Conservation (phyloP, 2,888 invertebrate species). For the Epinotia brunnichana region DNA sequence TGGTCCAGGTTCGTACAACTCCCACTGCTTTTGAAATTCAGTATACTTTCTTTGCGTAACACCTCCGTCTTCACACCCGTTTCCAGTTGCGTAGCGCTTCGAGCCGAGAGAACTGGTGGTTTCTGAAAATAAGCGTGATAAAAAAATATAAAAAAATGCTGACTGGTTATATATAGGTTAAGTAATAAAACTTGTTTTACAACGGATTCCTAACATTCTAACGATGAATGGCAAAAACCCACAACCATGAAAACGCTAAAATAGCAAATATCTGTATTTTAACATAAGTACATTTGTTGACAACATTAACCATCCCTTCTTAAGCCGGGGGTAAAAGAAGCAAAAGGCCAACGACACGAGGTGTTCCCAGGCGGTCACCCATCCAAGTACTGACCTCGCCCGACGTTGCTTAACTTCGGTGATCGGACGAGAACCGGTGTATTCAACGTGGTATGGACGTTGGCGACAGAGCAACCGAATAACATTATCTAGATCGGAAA, state of each 20-base stretch:
- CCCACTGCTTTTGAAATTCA: constrained; percentile 63
- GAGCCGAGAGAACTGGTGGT: constrained; percentile 61
- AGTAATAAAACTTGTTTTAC: too few species aligned
- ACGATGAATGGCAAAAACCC: too few species aligned
- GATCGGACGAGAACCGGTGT: constrained; percentile 74
- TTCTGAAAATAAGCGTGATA: constrained; percentile 56
- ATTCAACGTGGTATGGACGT: constrained; percentile 71
- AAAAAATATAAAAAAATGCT: background rate
- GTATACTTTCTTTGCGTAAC: constrained; percentile 45
- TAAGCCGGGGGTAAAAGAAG: too few species aligned
- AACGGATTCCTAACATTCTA: too few species aligned
- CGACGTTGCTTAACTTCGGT: constrained; percentile 52
- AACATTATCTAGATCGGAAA: background rate
- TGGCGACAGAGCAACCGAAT: constrained; percentile 50
- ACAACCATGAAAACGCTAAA: too few species aligned
- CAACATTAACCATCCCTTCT: too few species aligned
- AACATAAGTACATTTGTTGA: too few species aligned
- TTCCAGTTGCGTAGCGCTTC: constrained; percentile 68
- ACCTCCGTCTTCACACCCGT: constrained; percentile 48
- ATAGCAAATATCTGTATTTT: too few species aligned
- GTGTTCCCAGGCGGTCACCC: constrained; percentile 70
- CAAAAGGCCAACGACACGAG: constrained; percentile 63
- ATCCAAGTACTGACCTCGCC: constrained; percentile 53
- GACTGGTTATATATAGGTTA: too few species aligned
- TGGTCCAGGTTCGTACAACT: constrained; percentile 68